Conservation (phyloP, 2,797 vertebrate species). For the Typhlichthys eigenmanni region DNA sequence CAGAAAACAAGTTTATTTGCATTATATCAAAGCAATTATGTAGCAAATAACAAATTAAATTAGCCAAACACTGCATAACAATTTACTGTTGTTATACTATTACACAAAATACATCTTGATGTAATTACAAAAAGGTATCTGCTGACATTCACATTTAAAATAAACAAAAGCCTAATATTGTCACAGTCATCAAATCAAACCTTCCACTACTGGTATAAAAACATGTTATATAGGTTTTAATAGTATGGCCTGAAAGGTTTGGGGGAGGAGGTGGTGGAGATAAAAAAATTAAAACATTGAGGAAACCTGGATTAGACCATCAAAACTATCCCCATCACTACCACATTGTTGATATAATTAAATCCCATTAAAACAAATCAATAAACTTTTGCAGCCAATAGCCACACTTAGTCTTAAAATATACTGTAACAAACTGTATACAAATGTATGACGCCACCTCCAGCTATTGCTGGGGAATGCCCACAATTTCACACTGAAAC, state of each 20-base stretch:
- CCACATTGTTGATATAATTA: slow-evolving; percentile 8
- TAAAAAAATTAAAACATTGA: not conserved
- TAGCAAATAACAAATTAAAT: slow-evolving; percentile 23
- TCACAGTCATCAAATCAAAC: slow-evolving; percentile 23
- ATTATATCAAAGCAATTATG: slow-evolving; percentile 42
- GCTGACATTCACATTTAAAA: not conserved
- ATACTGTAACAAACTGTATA: slow-evolving; percentile 37
- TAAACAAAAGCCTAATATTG: slow-evolving; percentile 22
- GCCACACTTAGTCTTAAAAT: not conserved
- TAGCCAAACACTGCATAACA: slow-evolving; percentile 38
- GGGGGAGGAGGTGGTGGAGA: too few relatives aligned
- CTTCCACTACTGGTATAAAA: slow-evolving; percentile 17
- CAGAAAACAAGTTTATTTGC: slow-evolving; percentile 66
- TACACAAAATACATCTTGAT: slow-evolving; percentile 24
- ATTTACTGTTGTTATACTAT: slow-evolving; percentile 8
- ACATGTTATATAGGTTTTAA: slow-evolving; percentile 7
- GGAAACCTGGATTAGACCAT: not conserved
- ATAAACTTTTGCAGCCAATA: slow-evolving; percentile 11
- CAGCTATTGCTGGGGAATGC: slow-evolving; percentile 23
- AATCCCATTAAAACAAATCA: slow-evolving; percentile 17
- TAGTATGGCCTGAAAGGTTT: slow-evolving; percentile 16
- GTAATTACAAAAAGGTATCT: not conserved
- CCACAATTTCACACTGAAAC: slow-evolving; percentile 3
- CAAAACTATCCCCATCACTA: not conserved
- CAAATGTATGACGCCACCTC: slow-evolving; percentile 11